These are phyloP conservation scores for Manduca sexta DNA, from an alignment of 1,140 invertebrate species.

Conservation along the genomic window DNA sequence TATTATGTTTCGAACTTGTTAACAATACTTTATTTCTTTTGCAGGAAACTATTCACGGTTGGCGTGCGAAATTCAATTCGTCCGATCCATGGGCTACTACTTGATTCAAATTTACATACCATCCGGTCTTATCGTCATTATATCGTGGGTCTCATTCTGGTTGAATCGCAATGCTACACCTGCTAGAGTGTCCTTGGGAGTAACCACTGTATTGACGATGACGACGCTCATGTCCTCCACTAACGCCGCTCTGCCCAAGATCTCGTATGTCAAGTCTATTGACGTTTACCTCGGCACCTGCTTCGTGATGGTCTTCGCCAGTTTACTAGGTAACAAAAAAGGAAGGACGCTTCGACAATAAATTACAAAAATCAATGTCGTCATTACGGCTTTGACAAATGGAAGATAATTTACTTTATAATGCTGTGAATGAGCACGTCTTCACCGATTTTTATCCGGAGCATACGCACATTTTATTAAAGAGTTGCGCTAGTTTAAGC, in stretches of 20 bases:
- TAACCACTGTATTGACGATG: conserved; percentile 98
- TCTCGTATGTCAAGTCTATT: conserved; percentile 98
- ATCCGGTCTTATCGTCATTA: conserved; percentile 98
- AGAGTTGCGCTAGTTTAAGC: too few relatives aligned
- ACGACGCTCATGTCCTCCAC: conserved; percentile 99
- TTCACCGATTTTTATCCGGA: too few relatives aligned
- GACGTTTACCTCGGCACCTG: conserved; percentile 98
- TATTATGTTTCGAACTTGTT: neutral
- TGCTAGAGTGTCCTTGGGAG: conserved; percentile 95
- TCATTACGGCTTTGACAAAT: too few relatives aligned
- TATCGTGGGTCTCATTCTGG: conserved; percentile 99
- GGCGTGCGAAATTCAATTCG: conserved; percentile 97
- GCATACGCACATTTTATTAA: too few relatives aligned
- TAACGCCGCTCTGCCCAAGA: conserved; percentile 97
- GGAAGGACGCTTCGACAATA: neutral
- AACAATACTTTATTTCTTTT: conserved; percentile 24
- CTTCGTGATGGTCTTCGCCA: conserved; percentile 98
- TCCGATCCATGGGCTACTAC: conserved; percentile 98
- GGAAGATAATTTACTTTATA: too few relatives aligned
- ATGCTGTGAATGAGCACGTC: too few relatives aligned
- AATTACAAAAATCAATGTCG: too few relatives aligned
- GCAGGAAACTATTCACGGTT: conserved; percentile 97
- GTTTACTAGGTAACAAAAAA: conserved; percentile 84
- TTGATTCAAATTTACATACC: conserved; percentile 99
- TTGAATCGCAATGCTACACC: conserved; percentile 94